Evolutionary conservation across 2,888 invertebrate species (phyloP).

Genomic region (Coelopa pilipes): DNA sequence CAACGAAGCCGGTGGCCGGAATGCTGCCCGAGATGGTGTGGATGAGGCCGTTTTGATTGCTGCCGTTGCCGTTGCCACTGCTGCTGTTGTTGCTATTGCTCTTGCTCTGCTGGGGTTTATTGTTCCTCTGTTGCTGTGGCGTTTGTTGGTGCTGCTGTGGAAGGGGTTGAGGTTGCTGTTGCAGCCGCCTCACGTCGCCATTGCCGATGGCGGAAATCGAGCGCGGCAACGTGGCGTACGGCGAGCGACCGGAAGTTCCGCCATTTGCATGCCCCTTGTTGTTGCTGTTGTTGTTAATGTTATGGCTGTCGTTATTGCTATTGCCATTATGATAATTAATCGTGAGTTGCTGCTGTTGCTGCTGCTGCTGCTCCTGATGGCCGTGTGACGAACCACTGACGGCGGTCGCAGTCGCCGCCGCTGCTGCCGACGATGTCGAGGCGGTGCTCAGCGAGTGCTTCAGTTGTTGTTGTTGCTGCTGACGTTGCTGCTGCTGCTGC

Average conservation of each 20-base stretch:
- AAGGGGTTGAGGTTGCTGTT: slow-evolving; percentile 43
- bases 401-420: slow-evolving; percentile 18
- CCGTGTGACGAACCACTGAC: slow-evolving; percentile 10
- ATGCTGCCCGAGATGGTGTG: slow-evolving; percentile 64
- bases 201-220: slow-evolving; percentile 41
- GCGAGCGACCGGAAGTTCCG: slow-evolving; percentile 45
- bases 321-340: slow-evolving; percentile 24
- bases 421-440: slow-evolving; percentile 15
- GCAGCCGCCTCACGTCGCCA: slow-evolving; percentile 32
- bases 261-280: background rate
- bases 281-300: slow-evolving; percentile 10
- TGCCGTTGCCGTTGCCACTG: slow-evolving; percentile 36
- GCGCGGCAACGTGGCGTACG: slow-evolving; percentile 57
- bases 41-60: slow-evolving; percentile 50
- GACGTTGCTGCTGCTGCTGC: slow-evolving; percentile 27
- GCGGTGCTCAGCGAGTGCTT: slow-evolving; percentile 40
- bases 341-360: slow-evolving; percentile 14
- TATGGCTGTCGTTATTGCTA: slow-evolving; percentile 35
- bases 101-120: slow-evolving; percentile 35
- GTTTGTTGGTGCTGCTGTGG: slow-evolving; percentile 19
- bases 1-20: slow-evolving; percentile 50
- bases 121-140: slow-evolving; percentile 35
- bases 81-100: slow-evolving; percentile 10
- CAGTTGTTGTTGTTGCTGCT: slow-evolving; percentile 43
- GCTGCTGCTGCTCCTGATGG: slow-evolving; percentile 11